Evolutionary conservation across 2,113 vertebrate species (phyloP).

Genomic region (Murina feae): DNA sequence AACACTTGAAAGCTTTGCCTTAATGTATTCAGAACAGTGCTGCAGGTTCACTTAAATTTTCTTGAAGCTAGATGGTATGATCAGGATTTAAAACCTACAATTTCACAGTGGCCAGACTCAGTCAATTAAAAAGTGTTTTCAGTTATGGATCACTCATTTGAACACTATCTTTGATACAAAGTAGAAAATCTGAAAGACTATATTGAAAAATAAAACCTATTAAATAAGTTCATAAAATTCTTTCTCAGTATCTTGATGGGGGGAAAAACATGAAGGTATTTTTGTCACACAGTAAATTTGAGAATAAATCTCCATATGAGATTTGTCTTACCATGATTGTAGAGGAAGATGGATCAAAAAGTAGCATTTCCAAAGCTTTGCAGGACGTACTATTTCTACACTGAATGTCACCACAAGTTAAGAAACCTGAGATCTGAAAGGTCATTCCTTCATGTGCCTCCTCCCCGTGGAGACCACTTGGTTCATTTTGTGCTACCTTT

Average conservation of each 20-base stretch:
- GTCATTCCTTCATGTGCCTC: not conserved
- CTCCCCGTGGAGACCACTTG: not conserved
- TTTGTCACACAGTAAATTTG: not conserved
- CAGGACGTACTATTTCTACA: not conserved
- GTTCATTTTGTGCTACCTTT: not conserved
- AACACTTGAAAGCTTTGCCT: not conserved
- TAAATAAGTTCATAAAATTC: not conserved
- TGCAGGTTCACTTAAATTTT: not conserved
- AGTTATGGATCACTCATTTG: not conserved
- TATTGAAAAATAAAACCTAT: not conserved
- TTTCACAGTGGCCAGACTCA: not conserved
- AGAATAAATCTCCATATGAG: not conserved
- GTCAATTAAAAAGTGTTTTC: not conserved
- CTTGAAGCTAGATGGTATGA: not conserved
- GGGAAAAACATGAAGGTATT: not conserved
- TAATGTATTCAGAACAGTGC: not conserved
- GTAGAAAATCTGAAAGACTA: not conserved
- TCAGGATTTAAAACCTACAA: not conserved
- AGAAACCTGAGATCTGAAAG: not conserved
- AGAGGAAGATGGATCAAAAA: not conserved
- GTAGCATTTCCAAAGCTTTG: not conserved
- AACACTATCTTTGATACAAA: not conserved
- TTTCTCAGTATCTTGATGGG: not conserved
- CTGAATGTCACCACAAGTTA: not conserved
- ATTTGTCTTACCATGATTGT: not conserved